These are phyloP conservation scores for Dipodomys ordii DNA, from an alignment of 2,113 vertebrate genomes.

Conservation along the genomic window DNA sequence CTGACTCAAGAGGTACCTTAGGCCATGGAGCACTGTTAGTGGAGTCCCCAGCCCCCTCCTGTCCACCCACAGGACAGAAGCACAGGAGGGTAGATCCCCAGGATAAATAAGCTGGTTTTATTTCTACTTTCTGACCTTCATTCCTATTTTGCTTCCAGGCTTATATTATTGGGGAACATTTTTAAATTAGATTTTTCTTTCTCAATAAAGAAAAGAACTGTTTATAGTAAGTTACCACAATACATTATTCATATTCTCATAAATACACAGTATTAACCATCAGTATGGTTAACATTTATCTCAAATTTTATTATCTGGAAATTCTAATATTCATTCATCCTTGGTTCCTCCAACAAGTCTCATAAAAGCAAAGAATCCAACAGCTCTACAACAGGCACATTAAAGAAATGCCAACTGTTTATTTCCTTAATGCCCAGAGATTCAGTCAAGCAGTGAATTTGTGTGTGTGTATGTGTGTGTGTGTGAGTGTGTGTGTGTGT, in stretches of 20 bases:
- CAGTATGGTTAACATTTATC: background rate
- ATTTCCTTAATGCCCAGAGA: background rate
- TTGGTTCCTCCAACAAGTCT: background rate
- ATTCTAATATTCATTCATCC: background rate
- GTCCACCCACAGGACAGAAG: background rate
- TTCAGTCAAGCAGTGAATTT: background rate
- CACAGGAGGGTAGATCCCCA: rapidly evolving
- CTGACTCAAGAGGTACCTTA: rapidly evolving
- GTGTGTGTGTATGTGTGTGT: too few species aligned
- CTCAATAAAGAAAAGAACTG: background rate
- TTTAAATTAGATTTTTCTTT: constrained; percentile 40
- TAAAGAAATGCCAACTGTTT: background rate
- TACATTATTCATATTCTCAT: constrained; percentile 28
- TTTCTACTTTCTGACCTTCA: background rate
- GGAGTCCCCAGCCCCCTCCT: background rate
- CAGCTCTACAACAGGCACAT: background rate
- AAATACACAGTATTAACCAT: background rate
- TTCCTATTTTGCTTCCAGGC: background rate
- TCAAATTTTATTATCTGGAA: constrained; percentile 6
- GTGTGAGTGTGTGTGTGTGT: too few species aligned
- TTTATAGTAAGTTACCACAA: constrained; percentile 2
- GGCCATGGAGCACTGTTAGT: background rate
- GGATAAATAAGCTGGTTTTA: background rate
- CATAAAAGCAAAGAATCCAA: background rate
- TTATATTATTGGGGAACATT: background rate